Evolutionary conservation across 2,113 vertebrate genomes (phyloP), one percentile per base, ranked within the genome.

Genomic region (Polypterus senegalus): DNA sequence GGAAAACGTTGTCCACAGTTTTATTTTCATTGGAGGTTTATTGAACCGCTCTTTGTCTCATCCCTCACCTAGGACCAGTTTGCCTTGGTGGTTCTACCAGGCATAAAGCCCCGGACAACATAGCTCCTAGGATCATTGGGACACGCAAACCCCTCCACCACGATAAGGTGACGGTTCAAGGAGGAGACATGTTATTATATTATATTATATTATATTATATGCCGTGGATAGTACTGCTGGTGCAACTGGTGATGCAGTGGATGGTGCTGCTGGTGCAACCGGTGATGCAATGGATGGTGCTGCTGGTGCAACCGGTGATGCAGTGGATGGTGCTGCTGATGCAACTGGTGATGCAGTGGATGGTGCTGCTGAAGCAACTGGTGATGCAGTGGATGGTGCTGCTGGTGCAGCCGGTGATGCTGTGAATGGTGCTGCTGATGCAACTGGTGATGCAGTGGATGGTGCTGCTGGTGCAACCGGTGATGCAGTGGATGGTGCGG

Each of bases 401-500:
- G 73, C 67, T 80, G 76, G 79, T 78, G 68, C 54, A 46, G 43
- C 64, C 43, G 4, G 57, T 58, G 5, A 6, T 56, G 55, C 68
- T 66, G 62, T 70, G 62, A 63, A 74, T 76, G 75, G 66, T 65
- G 73, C 71, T 72, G 73, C 67, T 80, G 76, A 78, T 78, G 68
- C 54, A 46, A 45, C 64, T 47, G 4, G 57, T 58, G 5, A 6
- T 56, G 55, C 68, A 66, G 62, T 70, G 62, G 63, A 74, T 76
- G 75, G 66, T 65, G 73, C 71, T 72, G 73, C 67, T 80, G 76
- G 79, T 78, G 68, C 70, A 79, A 78, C 70, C 67, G 4, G 60
- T 46, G 5, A 5, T 10, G 5, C 54, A 57, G 56, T 5, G 9
- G 56, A 58, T 2, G 4, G 27, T 27, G 27, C 27, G 27, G 27